These are phyloP conservation scores for Caenorhabditis briggsae DNA, from an alignment of 1,140 invertebrate genomes.

Conservation along the genomic window DNA sequence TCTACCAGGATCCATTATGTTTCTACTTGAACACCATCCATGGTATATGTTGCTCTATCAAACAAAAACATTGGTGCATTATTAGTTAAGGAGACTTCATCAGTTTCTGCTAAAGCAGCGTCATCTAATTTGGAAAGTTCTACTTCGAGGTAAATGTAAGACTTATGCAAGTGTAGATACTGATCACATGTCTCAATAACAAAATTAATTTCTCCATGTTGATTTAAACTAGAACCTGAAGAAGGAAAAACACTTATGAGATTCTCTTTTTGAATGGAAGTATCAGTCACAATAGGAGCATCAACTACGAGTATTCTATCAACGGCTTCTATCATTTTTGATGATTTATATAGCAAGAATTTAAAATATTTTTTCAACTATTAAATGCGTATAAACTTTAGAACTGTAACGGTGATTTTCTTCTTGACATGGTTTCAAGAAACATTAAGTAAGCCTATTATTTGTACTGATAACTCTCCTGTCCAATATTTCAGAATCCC, in stretches of 20 bases:
- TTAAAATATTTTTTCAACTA: not conserved
- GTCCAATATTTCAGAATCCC: constrained; percentile 65
- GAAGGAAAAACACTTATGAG: constrained; percentile 63
- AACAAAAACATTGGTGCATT: constrained; percentile 68
- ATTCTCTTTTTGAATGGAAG: constrained; percentile 65
- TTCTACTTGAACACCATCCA: constrained; percentile 66
- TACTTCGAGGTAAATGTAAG: constrained; percentile 67
- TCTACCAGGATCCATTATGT: constrained; percentile 63
- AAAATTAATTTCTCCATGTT: constrained; percentile 69
- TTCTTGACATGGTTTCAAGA: constrained; percentile 60
- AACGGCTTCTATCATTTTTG: constrained; percentile 29
- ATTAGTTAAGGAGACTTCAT: constrained; percentile 66
- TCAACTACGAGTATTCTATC: constrained; percentile 60
- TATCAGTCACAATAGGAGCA: constrained; percentile 48
- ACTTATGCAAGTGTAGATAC: constrained; percentile 66
- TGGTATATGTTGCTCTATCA: constrained; percentile 66
- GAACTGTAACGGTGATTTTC: not conserved
- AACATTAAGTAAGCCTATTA: constrained; percentile 50
- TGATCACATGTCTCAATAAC: constrained; percentile 65
- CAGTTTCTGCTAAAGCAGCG: constrained; percentile 55
- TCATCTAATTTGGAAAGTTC: constrained; percentile 61
- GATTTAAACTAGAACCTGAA: constrained; percentile 65
- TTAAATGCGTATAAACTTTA: constrained; percentile 60
- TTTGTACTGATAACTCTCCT: constrained; percentile 66
- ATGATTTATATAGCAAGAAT: not conserved